Evolutionary conservation across 2,797 vertebrate genomes (phyloP), one percentile per base, ranked within the genome.

Genomic region (Avahi laniger): DNA sequence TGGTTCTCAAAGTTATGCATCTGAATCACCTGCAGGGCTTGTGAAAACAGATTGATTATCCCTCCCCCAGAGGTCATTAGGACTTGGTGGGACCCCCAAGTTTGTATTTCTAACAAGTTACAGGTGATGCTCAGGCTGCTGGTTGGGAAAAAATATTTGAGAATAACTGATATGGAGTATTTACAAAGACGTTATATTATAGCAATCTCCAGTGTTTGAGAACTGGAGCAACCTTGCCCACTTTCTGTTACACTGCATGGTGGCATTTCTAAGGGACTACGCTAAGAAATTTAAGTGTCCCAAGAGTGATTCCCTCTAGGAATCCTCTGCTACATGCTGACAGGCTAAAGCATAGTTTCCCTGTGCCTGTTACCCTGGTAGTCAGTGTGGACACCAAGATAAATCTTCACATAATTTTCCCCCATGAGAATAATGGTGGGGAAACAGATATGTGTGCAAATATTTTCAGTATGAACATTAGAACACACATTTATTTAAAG

Each of bases 401-500:
- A 11, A 82, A 89, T 89, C 83, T 20, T 78, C 72, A 80, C 35
- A 65, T 13, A 50, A 5, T 46, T 0, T 69, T 81, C 82, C 11
- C 30, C 17, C 20, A 63, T 92, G 35, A 93, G 26, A 87, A 91
- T 22, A 52, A 0, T 46, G 26, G 24, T 3, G 18, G n/a, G 13
- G 7, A 17, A 93, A 38, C 18, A 91, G 63, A 78, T 2, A 59
- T 5, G 89, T 28, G 26, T 81, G n/a, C 28, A 92, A 38, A 67
- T 85, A 90, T 65, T 93, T 89, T 57, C 80, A 57, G 11, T 81
- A 70, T 22, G 6, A 83, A 81, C 17, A 85, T 8, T 28, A 1
- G 26, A 54, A 70, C 61, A 65, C 83, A 33, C 11, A 61, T 70
- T 89, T 79, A 63, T 80, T 95, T 95, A 86, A 90, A 96, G 24